Evolutionary conservation across 2,113 vertebrate species (phyloP).

Genomic region (Hirundichthys speculiger): DNA sequence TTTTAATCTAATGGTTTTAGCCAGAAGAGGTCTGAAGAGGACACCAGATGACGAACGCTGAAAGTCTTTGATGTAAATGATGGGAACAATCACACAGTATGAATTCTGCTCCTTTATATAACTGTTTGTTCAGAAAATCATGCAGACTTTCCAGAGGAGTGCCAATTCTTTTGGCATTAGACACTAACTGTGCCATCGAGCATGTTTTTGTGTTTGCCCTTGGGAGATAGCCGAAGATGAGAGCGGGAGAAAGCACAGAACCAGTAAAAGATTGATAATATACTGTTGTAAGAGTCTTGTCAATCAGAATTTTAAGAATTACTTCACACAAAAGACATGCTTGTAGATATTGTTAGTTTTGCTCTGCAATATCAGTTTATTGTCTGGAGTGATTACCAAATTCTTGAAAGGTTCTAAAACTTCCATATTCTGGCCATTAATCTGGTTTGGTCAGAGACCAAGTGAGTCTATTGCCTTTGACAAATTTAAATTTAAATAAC

Average conservation of each 20-base stretch:
- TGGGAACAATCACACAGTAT: too few species aligned
- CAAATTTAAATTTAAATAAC: not conserved
- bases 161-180: constrained; percentile 7
- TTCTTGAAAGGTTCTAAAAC: not conserved
- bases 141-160: not conserved
- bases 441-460: not conserved
- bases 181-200: not conserved
- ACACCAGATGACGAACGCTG: not conserved
- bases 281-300: not conserved
- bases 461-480: not conserved
- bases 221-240: not conserved
- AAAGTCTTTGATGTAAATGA: constrained; percentile 5
- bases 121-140: constrained; percentile 17
- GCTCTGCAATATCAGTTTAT: not conserved
- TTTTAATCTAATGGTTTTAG: not conserved
- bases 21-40: not conserved
- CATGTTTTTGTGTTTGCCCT: constrained; percentile 16
- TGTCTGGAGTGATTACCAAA: not conserved
- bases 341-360: not conserved
- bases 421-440: not conserved
- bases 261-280: not conserved
- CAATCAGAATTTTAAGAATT: not conserved
- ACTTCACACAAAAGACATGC: not conserved
- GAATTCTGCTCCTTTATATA: too few species aligned
- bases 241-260: constrained; percentile 8